Conservation (phyloP, 2,888 invertebrate genomes). For the Heteropelma amictum region DNA sequence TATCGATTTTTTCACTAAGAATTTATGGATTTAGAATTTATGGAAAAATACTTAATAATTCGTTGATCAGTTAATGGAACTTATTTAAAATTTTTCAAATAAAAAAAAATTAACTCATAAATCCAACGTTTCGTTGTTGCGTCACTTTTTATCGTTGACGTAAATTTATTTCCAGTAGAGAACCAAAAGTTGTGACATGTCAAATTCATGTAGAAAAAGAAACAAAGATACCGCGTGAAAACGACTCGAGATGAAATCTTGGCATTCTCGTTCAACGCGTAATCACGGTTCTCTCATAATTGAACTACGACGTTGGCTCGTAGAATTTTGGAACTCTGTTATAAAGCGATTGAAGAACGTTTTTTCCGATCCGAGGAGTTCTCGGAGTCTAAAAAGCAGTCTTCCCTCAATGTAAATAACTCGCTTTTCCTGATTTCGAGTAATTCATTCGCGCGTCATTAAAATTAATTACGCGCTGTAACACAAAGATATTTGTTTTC, state of each 20-base stretch:
- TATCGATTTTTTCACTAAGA: too few relatives aligned
- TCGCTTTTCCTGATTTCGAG: neutral
- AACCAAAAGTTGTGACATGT: too few relatives aligned
- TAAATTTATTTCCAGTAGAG: too few relatives aligned
- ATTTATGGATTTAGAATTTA: too few relatives aligned
- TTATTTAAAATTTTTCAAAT: too few relatives aligned
- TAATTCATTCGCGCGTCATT: neutral
- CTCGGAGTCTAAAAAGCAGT: slow-evolving; percentile 14
- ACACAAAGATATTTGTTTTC: neutral
- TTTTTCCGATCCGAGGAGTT: slow-evolving; percentile 38
- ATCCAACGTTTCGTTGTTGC: too few relatives aligned
- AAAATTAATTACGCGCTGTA: neutral
- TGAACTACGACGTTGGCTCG: slow-evolving; percentile 55
- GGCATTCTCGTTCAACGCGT: slow-evolving; percentile 2
- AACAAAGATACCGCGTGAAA: too few relatives aligned
- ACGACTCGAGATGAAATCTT: slow-evolving; percentile 29
- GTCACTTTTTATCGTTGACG: too few relatives aligned
- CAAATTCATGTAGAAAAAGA: too few relatives aligned
- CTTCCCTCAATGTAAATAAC: neutral
- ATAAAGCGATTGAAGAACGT: slow-evolving; percentile 52
- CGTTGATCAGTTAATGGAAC: too few relatives aligned
- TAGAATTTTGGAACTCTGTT: slow-evolving; percentile 57
- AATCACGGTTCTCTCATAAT: slow-evolving; percentile 38
- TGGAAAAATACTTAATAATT: too few relatives aligned
- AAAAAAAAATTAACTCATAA: too few relatives aligned